phyloP scores from a whole-genome alignment of 2,888 invertebrate species.

The Leptogaster cylindrica region DNA sequence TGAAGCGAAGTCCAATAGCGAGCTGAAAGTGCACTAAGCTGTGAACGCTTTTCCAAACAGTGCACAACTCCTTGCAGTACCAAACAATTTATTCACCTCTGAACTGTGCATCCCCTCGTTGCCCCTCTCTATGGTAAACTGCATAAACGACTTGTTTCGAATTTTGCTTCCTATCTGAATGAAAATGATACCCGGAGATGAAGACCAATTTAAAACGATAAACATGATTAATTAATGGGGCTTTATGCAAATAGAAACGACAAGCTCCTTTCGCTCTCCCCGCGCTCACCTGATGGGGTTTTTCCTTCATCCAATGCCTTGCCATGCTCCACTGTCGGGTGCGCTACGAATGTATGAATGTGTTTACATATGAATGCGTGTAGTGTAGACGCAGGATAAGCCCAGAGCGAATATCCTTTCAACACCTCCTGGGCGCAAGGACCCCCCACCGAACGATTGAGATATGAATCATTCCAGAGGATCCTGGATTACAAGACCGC shows the following conservation, averaged over 20 bases:
- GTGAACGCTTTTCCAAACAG: constrained; percentile 1
- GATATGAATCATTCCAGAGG: constrained; percentile 11
- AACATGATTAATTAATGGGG: constrained; percentile 47
- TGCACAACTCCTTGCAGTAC: not conserved
- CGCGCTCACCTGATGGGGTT: not conserved
- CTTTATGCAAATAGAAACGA: constrained; percentile 43
- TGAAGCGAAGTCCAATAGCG: not conserved
- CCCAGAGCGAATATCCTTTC: not conserved
- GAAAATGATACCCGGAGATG: constrained; percentile 15
- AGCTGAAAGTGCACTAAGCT: not conserved
- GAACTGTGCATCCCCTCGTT: not conserved
- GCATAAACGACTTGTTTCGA: constrained; percentile 12
- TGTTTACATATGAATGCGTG: constrained; percentile 30
- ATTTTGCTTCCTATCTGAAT: constrained; percentile 24
- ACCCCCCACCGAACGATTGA: not conserved
- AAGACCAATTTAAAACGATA: constrained; percentile 42
- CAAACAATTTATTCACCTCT: constrained; percentile 21
- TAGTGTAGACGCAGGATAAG: constrained; percentile 1
- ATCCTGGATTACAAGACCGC: constrained; percentile 15
- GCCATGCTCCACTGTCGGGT: not conserved
- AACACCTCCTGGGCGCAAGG: not conserved
- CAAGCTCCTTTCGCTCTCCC: not conserved
- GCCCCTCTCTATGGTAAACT: not conserved
- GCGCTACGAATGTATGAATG: constrained; percentile 18
- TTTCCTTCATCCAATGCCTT: not conserved